A percentile compares a stretch with the other conserved stretches of the same genome.
These are phyloP conservation scores for Drosophila bunnanda DNA, from an alignment of 2,888 invertebrate genomes.

Conservation along the genomic window DNA sequence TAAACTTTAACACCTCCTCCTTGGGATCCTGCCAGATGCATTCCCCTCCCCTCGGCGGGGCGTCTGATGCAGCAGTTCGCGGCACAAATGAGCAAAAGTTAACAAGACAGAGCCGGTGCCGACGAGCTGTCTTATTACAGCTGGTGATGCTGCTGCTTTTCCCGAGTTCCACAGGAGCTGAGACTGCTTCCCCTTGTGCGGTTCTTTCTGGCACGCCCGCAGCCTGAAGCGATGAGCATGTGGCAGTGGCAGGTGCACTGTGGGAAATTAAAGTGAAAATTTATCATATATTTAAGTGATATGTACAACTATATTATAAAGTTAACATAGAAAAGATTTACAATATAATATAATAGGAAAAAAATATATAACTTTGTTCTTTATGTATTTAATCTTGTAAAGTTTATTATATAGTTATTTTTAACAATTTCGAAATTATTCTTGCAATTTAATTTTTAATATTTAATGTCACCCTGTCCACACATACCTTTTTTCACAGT, in stretches of 20 bases:
- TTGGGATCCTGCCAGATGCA: neutral
- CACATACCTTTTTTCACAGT: neutral
- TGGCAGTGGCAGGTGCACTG: conserved; percentile 46
- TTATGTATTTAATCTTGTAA: too few relatives aligned
- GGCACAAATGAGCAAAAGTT: conserved; percentile 75
- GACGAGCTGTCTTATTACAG: conserved; percentile 77
- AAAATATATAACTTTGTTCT: too few relatives aligned
- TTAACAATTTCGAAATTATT: too few relatives aligned
- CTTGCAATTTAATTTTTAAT: neutral
- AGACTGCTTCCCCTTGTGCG: conserved; percentile 31
- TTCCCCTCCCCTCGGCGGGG: conserved; percentile 8
- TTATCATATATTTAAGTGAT: neutral
- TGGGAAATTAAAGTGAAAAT: neutral
- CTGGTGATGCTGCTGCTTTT: conserved; percentile 34
- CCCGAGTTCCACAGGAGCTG: conserved; percentile 18
- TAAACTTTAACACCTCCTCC: conserved; percentile 24
- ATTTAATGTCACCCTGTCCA: too few relatives aligned
- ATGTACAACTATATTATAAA: too few relatives aligned
- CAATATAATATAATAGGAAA: too few relatives aligned
- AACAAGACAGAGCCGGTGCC: conserved; percentile 56
- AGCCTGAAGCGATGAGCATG: conserved; percentile 61
- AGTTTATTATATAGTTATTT: too few relatives aligned
- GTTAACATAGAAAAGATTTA: too few relatives aligned
- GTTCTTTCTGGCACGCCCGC: conserved; percentile 50
- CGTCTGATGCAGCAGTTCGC: conserved; percentile 15